phyloP scores from a whole-genome alignment of 2,113 vertebrate species.

The Platysteira castanea region DNA sequence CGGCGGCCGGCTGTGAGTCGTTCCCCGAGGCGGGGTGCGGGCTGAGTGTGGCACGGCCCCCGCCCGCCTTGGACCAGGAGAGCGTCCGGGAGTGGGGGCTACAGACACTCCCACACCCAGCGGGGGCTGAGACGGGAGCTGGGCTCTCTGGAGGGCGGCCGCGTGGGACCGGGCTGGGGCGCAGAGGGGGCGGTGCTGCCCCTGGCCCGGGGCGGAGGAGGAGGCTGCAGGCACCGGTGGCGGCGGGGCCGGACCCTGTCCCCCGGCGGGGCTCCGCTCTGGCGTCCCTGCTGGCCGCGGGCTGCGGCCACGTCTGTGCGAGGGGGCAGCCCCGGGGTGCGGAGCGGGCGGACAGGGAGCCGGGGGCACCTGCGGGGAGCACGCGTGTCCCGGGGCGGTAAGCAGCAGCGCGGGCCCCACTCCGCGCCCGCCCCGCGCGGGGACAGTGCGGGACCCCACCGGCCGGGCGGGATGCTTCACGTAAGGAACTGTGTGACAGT shows the following conservation, averaged over 20 bases:
- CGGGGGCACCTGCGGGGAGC: no score
- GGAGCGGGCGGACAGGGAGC: no score
- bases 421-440: neutral
- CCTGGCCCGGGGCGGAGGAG: no score
- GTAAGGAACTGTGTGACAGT: accelerated
- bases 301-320: neutral
- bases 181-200: no score
- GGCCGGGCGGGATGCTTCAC: neutral
- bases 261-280: neutral
- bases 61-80: no score
- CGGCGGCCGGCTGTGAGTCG: no score
- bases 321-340: neutral
- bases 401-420: neutral
- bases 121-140: neutral
- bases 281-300: neutral
- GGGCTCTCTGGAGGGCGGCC: neutral
- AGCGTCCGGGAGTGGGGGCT: no score
- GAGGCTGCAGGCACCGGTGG: no score
- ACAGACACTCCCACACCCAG: no score
- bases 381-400: neutral
- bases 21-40: no score
- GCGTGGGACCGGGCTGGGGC: neutral
- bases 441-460: neutral
- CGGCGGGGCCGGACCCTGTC: no score
- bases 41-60: no score